Base-by-base conservation (phyloP, 2,888 invertebrate genomes). In the Lasioglossum calceatum region DNA sequence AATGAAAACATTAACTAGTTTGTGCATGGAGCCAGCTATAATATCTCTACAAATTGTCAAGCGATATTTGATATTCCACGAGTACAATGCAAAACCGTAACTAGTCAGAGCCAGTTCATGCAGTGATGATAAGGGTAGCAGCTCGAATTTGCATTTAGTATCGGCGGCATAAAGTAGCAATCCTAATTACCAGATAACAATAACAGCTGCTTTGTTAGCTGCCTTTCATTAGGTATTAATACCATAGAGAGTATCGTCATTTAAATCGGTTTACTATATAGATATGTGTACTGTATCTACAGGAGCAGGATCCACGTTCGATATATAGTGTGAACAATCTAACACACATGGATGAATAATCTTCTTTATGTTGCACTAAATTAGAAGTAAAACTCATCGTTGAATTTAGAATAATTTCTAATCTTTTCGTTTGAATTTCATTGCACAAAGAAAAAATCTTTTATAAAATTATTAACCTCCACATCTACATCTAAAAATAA, bases 61-160 rank as follows among this genome's bases (percentile, higher is more conserved):
- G 39, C 42, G 42, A 42, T 42, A 42, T 71, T 71, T n/a, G 71
- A 42, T 71, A 71, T 8, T 42, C 71, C 42, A n/a, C n/a, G 23
- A 71, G 23, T n/a, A 71, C 71, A 71, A 71, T 71, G 39, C n/a
- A 42, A 23, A 23, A 71, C 14, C n/a, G n/a, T 39, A 71, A 71
- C 71, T 12, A 42, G n/a, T 71, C 71, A n/a, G 42, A 39, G 5
- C 10, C 42, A 42, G 39, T n/a, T 58, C 50, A 50, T 27, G 32
- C 74, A 10, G 50, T 14, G 27, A 47, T n/a, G 74, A 50, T 74
- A 74, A 74, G 71, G 71, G 23, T 71, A 71, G 71, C 42, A n/a
- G 42, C 23, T 42, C 71, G 36, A 71, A 71, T 71, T 71, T 71
- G 71, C 71, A 71, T 71, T 71, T n/a, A 42, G 39, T 71, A 71